A percentile compares a stretch with the other conserved stretches of the same genome.
Conservation (phyloP, 2,113 vertebrate genomes). For the Dipodomys ordii region DNA sequence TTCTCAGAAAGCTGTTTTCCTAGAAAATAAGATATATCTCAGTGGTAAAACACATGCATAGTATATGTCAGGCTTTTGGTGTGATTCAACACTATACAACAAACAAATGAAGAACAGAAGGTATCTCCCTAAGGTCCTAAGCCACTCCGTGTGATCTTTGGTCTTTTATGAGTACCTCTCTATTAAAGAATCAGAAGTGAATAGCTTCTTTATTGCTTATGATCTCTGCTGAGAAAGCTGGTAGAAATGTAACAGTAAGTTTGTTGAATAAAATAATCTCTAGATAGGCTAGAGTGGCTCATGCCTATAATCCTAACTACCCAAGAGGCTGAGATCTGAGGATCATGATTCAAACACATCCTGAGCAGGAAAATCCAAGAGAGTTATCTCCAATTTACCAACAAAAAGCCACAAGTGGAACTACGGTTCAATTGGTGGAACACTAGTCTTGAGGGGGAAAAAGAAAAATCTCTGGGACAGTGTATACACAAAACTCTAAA, state of each 20-base stretch:
- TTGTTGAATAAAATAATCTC: no score
- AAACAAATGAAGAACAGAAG: not conserved
- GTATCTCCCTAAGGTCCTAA: not conserved
- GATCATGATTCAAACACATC: no score
- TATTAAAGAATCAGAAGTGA: constrained; percentile 16
- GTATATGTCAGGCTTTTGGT: no score
- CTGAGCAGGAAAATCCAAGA: no score
- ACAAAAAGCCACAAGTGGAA: no score
- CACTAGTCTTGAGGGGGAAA: not conserved
- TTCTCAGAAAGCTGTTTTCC: not conserved
- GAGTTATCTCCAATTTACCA: no score
- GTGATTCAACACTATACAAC: not conserved
- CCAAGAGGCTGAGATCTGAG: no score
- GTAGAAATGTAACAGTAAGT: not conserved
- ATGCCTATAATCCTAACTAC: no score
- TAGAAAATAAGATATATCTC: no score
- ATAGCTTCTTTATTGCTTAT: not conserved
- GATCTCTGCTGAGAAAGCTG: not conserved
- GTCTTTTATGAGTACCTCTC: not conserved
- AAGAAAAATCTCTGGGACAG: not conserved
- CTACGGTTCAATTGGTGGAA: no score
- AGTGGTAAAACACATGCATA: not conserved
- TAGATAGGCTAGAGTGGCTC: no score
- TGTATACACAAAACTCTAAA: not conserved
- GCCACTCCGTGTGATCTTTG: not conserved